Base-by-base conservation (phyloP, 2,797 vertebrate species). In the Hemitrygon akajei region DNA sequence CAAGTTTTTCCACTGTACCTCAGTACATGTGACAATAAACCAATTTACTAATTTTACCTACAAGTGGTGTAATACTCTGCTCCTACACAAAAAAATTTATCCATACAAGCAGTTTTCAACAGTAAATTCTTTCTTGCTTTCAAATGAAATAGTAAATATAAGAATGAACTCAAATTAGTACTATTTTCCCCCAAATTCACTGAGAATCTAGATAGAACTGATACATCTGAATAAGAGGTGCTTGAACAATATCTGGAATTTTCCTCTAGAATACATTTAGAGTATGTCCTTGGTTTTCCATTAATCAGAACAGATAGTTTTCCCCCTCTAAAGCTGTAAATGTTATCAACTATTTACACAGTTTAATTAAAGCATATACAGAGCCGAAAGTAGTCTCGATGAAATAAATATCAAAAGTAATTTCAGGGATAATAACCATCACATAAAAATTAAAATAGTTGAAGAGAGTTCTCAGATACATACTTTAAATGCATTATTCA, bases 71-170 rank as follows among this genome's bases (percentile, higher is more conserved):
- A 25, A 0, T 82, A 47, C 7, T 82, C 40, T 47, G 47, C 47
- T 27, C 25, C 25, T 84, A 25, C 30, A 11, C 25, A 84, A 84
- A 58, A 73, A 22, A 0, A 71, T 40, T 80, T 89, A 63, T 20
- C 56, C 18, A 56, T 79, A 25, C 91, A 93, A 81, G 87, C 93
- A 89, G 81, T 82, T 30, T 63, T 94, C 18, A 94, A 94, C 37
- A 94, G 89, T 93, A 77, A 60, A 6, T 76, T 93, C 27, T 93
- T 94, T 40, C 47, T 93, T 69, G 94, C 93, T 7, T 94, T 95
- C n/a, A 77, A 93, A 30, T 47, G 40, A 30, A 93, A 71, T 27
- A 79, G 58, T 47, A 94, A 93, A 82, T 87, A 94, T 47, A 20
- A 94, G 27, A 76, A 37, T 34, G 63, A 84, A 94, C 77, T 37